phyloP scores from a whole-genome alignment of 2,113 vertebrate species.

The Recurvirostra avosetta region DNA sequence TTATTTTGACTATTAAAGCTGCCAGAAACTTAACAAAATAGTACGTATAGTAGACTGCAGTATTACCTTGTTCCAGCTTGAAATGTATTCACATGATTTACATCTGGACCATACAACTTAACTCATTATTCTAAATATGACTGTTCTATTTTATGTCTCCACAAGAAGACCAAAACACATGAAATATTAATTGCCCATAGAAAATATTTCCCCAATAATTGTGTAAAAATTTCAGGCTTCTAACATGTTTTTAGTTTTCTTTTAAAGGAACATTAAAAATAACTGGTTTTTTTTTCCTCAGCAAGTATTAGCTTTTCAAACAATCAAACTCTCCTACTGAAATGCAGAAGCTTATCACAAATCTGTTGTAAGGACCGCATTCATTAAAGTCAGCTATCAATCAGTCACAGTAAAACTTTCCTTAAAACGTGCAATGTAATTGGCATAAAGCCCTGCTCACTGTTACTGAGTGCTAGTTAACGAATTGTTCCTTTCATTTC shows the following conservation, averaged over 20 bases:
- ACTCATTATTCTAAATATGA: not conserved
- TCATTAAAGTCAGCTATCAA: slow-evolving; percentile 41
- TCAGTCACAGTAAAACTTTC: not conserved
- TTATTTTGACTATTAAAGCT: not conserved
- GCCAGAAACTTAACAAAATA: not conserved
- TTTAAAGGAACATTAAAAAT: not conserved
- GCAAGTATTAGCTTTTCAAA: slow-evolving; percentile 11
- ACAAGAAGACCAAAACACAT: not conserved
- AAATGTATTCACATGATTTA: not conserved
- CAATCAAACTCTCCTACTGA: not conserved
- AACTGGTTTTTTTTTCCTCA: not conserved
- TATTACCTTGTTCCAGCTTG: not conserved
- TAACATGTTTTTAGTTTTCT: not conserved
- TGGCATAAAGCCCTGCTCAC: not conserved
- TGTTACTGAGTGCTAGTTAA: not conserved
- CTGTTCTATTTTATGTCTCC: not conserved
- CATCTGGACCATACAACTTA: not conserved
- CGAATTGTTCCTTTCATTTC: not conserved
- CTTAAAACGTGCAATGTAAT: not conserved
- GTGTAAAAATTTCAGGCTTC: not conserved
- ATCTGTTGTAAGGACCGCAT: not conserved
- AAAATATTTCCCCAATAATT: not conserved
- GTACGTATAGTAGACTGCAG: not conserved
- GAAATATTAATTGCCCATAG: not conserved
- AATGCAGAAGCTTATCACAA: slow-evolving; percentile 13